phyloP scores from a whole-genome alignment of 2,888 invertebrate genomes.

The Nomada fabriciana region DNA sequence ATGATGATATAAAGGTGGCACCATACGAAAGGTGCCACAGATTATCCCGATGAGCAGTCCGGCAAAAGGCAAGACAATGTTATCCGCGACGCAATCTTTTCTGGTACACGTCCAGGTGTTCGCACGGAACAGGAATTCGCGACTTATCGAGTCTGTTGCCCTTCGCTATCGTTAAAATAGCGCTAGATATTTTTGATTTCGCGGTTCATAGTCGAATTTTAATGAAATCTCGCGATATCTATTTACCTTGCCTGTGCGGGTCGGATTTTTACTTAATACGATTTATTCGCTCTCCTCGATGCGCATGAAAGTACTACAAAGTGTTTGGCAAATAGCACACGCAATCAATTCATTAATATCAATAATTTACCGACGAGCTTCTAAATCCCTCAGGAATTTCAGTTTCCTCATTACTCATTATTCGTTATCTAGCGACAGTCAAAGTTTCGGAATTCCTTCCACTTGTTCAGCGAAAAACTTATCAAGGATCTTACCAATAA shows the following conservation, averaged over 20 bases:
- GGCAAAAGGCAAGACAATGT: conserved; percentile 71
- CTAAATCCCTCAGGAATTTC: no score
- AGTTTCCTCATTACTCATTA: no score
- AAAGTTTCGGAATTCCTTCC: no score
- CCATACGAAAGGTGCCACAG: conserved; percentile 55
- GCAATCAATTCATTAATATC: no score
- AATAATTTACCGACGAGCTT: no score
- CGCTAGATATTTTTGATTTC: conserved; percentile 24
- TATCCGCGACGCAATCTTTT: conserved; percentile 74
- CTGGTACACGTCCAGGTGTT: conserved; percentile 68
- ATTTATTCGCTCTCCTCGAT: background rate
- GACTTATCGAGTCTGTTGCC: conserved; percentile 25
- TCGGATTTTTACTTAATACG: background rate
- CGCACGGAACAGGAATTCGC: conserved; percentile 75
- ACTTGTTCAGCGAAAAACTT: no score
- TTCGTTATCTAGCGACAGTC: no score
- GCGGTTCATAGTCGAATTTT: background rate
- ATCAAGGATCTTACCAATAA: no score
- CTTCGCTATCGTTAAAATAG: conserved; percentile 35
- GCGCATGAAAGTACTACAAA: conserved; percentile 17
- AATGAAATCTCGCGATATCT: background rate
- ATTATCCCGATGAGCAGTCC: conserved; percentile 56
- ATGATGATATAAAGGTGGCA: conserved; percentile 70
- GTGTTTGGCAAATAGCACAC: no score
- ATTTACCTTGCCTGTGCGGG: background rate